A percentile compares a stretch with the other conserved stretches of the same genome.
phyloP scores from a whole-genome alignment of 2,797 vertebrate genomes.

The Sardinella longiceps region DNA sequence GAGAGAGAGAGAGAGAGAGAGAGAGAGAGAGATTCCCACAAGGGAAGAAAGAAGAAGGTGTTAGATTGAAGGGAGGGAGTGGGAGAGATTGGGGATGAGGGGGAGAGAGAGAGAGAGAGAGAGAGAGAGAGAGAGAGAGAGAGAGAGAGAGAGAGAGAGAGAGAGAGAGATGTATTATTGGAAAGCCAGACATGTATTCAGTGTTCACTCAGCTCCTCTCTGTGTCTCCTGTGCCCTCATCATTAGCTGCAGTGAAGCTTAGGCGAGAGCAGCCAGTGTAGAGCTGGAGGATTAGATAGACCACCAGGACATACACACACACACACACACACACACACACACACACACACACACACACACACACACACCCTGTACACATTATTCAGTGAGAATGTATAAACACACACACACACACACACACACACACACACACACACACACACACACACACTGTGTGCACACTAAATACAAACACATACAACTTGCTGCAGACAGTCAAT shows the following conservation, averaged over 20 bases:
- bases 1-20: background rate
- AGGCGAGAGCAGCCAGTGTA: slow-evolving; percentile 13
- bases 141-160: background rate
- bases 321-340: background rate
- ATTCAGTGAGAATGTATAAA: background rate
- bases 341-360: background rate
- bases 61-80: background rate
- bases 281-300: background rate
- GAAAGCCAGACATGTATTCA: background rate
- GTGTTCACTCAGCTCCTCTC: background rate
- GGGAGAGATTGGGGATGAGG: background rate
- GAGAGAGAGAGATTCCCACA: background rate
- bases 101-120: background rate
- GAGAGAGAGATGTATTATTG: background rate
- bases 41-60: background rate
- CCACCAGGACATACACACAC: background rate
- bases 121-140: background rate
- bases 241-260: slow-evolving; percentile 33
- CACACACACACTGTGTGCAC: background rate
- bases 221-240: slow-evolving; percentile 30
- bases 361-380: background rate
- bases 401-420: background rate
- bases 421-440: background rate
- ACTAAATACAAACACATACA: background rate
- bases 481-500: too few relatives aligned